phyloP scores from a whole-genome alignment of 2,888 invertebrate species.

The Lasius platythorax region DNA sequence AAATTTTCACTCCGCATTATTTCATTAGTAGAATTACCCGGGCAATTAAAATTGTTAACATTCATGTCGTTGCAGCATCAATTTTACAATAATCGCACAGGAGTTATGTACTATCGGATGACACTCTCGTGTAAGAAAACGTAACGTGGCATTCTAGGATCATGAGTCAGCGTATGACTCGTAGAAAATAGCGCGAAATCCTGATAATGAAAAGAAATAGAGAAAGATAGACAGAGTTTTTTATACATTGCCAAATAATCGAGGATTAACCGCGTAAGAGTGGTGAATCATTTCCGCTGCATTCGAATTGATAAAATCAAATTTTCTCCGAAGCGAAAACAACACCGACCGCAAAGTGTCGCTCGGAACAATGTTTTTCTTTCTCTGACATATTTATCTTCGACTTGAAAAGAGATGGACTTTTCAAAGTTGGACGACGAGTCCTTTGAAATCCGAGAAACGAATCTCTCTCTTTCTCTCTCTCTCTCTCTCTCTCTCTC shows the following conservation, averaged over 20 bases:
- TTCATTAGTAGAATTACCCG: neutral
- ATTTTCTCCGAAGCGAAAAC: neutral
- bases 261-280: neutral
- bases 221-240: neutral
- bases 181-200: neutral
- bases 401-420: neutral
- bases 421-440: conserved; percentile 36
- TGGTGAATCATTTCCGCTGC: neutral
- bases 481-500: neutral
- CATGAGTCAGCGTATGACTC: neutral
- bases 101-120: neutral
- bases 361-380: neutral
- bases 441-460: conserved; percentile 3
- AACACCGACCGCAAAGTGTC: neutral
- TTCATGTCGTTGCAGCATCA: neutral
- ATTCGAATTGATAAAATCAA: conserved; percentile 25
- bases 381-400: neutral
- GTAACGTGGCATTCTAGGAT: neutral
- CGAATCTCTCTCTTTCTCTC: neutral
- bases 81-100: neutral
- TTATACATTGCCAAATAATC: neutral
- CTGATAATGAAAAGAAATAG: neutral
- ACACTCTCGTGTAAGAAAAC: neutral
- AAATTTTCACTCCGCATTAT: neutral
- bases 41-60: neutral